A percentile compares a stretch with the other conserved stretches of the same genome.
phyloP scores from a whole-genome alignment of 2,888 invertebrate genomes.

The Leptinotarsa haldemani region DNA sequence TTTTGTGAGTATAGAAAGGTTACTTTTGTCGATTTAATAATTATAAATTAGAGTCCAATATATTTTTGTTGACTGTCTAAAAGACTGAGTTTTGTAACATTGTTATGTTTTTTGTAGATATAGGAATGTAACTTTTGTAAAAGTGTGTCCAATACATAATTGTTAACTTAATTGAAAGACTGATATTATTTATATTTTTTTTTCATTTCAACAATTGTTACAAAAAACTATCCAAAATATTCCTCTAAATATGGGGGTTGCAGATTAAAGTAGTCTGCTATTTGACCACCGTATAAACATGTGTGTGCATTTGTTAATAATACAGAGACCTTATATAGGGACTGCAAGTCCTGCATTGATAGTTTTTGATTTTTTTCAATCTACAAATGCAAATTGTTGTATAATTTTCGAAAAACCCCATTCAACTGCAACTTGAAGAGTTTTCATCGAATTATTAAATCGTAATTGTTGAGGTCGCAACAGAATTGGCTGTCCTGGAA shows the following conservation, averaged over 20 bases:
- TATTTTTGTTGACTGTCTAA: constrained; percentile 12
- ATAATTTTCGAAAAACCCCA: constrained; percentile 44
- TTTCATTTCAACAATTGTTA: not conserved
- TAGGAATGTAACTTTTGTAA: not conserved
- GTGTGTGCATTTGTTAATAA: constrained; percentile 32
- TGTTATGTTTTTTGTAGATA: not conserved
- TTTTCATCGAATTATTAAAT: constrained; percentile 42
- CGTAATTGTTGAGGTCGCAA: constrained; percentile 21
- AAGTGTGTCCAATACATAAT: not conserved
- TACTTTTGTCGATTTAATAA: constrained; percentile 1
- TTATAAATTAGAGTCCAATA: constrained; percentile 7
- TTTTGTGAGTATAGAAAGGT: not conserved
- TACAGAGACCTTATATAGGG: not conserved
- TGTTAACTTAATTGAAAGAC: not conserved
- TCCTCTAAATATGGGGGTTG: constrained; percentile 17
- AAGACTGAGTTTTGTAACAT: constrained; percentile 7
- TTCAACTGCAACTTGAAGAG: constrained; percentile 39
- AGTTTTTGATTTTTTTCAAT: constrained; percentile 22
- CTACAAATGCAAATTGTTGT: constrained; percentile 38
- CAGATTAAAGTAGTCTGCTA: constrained; percentile 32
- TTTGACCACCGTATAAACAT: constrained; percentile 28
- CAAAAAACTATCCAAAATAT: constrained; percentile 21
- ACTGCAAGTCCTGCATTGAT: constrained; percentile 1
- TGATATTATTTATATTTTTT: not conserved
- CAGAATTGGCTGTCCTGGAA: constrained; percentile 17